Evolutionary conservation across 2,888 invertebrate species (phyloP).

Genomic region (Eilema depressum): DNA sequence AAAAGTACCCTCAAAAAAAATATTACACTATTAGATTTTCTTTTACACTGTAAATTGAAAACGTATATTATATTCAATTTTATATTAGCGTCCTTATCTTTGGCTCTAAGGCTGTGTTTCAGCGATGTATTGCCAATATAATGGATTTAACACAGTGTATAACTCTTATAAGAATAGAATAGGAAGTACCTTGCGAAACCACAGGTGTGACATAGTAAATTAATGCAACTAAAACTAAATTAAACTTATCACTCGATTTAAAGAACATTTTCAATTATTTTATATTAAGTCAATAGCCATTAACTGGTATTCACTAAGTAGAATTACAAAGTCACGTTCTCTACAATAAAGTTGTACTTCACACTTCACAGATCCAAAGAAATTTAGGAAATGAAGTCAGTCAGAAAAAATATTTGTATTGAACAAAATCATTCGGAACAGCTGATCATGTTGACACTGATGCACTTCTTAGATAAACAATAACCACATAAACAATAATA

Average conservation of each 20-base stretch:
- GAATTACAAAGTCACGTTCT: neutral
- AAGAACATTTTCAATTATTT: slow-evolving; percentile 26
- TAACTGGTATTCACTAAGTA: neutral
- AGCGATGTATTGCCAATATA: neutral
- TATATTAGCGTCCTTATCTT: too few relatives aligned
- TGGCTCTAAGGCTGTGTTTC: neutral
- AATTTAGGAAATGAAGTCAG: neutral
- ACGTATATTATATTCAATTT: too few relatives aligned
- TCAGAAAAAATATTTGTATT: neutral
- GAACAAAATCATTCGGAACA: slow-evolving; percentile 30
- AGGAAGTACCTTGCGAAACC: slow-evolving; percentile 42
- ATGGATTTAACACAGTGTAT: neutral
- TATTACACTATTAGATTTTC: neutral
- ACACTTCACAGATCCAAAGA: neutral
- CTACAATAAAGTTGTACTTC: neutral
- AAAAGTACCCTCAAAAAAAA: too few relatives aligned
- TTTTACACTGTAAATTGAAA: too few relatives aligned
- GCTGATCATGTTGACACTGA: slow-evolving; percentile 43
- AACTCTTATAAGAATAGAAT: neutral
- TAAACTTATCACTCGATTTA: slow-evolving; percentile 10
- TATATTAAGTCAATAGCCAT: neutral
- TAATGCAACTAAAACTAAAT: slow-evolving; percentile 26
- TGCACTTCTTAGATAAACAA: slow-evolving; percentile 7
- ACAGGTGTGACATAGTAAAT: slow-evolving; percentile 22
- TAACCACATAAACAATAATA: neutral